Evolutionary conservation across 1,140 invertebrate species (phyloP), one percentile per base, ranked within the genome.

Genomic region (Colletes gigas): DNA sequence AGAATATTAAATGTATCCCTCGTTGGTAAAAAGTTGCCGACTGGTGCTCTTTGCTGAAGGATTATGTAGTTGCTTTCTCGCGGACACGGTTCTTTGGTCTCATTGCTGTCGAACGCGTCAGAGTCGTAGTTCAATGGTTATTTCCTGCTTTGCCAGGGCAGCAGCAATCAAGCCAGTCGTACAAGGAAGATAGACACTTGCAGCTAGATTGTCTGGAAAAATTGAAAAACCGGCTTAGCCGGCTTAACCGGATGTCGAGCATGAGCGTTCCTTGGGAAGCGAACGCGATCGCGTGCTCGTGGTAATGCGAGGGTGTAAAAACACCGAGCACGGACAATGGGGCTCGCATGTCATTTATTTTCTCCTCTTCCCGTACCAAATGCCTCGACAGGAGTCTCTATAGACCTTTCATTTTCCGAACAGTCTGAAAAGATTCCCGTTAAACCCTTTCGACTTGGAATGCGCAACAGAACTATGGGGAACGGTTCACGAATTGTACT

Each of bases 221-320:
- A 81, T 81, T 60, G 72, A 73, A 76, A 73, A 81, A 81, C 78
- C 78, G 78, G 78, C 78, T 81, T 81, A 69, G 76, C 78, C 73
- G 73, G 78, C 78, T 81, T 76, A 69, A 81, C 78, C 73, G 73
- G 78, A 75, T 57, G 71, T 73, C 63, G 52, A 17, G 44, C 44
- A 52, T 15, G 39, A 76, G 47, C 69, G 60, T 60, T 76, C 50
- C 57, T 76, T 54, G 50, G 15, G 44, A 17, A 68, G 9, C 63
- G 47, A 66, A 12, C 55, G 63, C 41, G 44, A 44, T 50, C 68
- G 52, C 69, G 69, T 72, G 77, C 30, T 72, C 77, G n/a, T 4
- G 14, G 14, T n/a, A 47, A 50, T 54, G 57, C 75, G 67, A 72
- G 68, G 41, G 50, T 73, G 70, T 63, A 73, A 73, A 79, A 78